Evolutionary conservation across 2,113 vertebrate species (phyloP).

Genomic region (Lophura nycthemera): DNA sequence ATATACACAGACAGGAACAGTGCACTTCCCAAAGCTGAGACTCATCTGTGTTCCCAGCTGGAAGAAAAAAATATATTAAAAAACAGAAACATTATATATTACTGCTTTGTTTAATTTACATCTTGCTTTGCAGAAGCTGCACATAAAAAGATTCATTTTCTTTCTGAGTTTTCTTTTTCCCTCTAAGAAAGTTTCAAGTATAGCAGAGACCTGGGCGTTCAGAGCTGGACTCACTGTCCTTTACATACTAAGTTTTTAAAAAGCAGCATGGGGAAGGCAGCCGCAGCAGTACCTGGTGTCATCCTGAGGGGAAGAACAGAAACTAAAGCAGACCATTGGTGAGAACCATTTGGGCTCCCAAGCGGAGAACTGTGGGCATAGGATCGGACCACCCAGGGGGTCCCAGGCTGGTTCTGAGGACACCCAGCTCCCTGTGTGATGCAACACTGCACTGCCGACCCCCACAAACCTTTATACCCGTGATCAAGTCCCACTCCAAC

Average conservation of each 20-base stretch:
- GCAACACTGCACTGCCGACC: not conserved
- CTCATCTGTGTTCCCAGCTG: conserved; percentile 59
- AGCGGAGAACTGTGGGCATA: not conserved
- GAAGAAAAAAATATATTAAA: conserved; percentile 73
- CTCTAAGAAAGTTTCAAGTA: conserved; percentile 72
- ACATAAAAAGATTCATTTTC: conserved; percentile 65
- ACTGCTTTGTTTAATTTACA: conserved; percentile 75
- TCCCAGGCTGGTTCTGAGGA: not conserved
- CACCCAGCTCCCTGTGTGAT: not conserved
- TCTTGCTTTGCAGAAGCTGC: conserved; percentile 73
- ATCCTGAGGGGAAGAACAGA: conserved; percentile 45
- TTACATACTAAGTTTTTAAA: conserved; percentile 63
- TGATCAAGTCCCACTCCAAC: not conserved
- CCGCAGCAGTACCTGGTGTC: conserved; percentile 75
- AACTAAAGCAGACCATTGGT: conserved; percentile 73
- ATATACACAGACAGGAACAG: conserved; percentile 75
- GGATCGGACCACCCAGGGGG: not conserved
- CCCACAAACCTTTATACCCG: conserved; percentile 19
- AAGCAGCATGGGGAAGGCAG: conserved; percentile 66
- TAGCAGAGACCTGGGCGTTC: conserved; percentile 69
- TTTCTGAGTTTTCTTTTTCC: conserved; percentile 2
- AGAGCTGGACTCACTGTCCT: conserved; percentile 68
- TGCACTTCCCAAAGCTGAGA: conserved; percentile 69
- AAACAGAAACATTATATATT: conserved; percentile 70
- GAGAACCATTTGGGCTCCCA: not conserved